Evolutionary conservation across 37 sponge, comb jelly and placozoan genomes (phyloP).

Genomic region (Aplysina aerophoba): DNA sequence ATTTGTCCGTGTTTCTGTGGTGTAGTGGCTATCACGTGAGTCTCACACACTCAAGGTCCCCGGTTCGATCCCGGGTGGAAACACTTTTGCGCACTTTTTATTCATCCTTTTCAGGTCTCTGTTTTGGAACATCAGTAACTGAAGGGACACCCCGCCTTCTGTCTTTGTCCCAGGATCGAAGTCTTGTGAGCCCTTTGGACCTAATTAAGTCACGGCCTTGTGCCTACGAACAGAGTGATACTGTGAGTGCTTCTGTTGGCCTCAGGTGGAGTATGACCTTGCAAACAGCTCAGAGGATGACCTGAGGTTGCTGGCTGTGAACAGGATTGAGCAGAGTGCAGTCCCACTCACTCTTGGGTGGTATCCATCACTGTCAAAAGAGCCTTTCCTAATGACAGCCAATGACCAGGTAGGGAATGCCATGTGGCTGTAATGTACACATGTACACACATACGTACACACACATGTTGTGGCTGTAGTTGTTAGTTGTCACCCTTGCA

Average conservation of each 20-base stretch:
- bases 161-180: slow-evolving; percentile 82
- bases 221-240: neutral
- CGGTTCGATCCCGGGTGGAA: slow-evolving; percentile 44
- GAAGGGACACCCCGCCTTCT: slow-evolving; percentile 72
- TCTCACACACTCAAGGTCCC: slow-evolving; percentile 43
- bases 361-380: slow-evolving; percentile 95
- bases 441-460: too few relatives aligned
- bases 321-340: slow-evolving; percentile 96
- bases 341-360: slow-evolving; percentile 75
- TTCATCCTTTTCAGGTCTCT: slow-evolving; percentile 35
- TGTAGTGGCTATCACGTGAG: slow-evolving; percentile 36
- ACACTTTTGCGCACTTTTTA: slow-evolving; percentile 6
- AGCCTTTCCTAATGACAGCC: slow-evolving; percentile 87
- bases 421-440: too few relatives aligned
- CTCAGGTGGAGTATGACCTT: slow-evolving; percentile 94
- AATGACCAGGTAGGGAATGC: slow-evolving; percentile 76
- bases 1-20: slow-evolving; percentile 18
- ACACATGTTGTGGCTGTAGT: too few relatives aligned
- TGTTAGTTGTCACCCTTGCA: neutral
- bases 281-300: slow-evolving; percentile 74
- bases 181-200: slow-evolving; percentile 46
- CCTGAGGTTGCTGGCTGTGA: slow-evolving; percentile 63
- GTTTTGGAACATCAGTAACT: slow-evolving; percentile 84
- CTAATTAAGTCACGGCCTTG: neutral
- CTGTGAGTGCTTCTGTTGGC: neutral